Percentiles rank a stretch among this genome's conserved stretches.
Evolutionary conservation across 2,888 invertebrate species (phyloP).

Genomic region (Diplolepis rosae): DNA sequence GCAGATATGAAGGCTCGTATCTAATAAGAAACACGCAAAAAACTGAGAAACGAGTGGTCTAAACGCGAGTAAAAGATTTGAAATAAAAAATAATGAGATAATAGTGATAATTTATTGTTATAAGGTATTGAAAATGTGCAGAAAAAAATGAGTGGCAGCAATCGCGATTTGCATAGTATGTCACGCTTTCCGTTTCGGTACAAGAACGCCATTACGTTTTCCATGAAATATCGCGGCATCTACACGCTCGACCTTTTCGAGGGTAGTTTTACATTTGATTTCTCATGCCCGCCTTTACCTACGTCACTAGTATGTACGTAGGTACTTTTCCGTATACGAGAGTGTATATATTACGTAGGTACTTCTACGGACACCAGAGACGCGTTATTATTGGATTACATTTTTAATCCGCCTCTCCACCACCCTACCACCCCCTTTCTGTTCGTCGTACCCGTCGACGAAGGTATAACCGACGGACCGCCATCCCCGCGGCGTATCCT

Average conservation of each 20-base stretch:
- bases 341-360: conserved; percentile 56
- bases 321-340: conserved; percentile 46
- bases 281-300: conserved; percentile 48
- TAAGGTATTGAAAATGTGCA: conserved; percentile 24
- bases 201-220: conserved; percentile 48
- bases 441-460: conserved; percentile 49
- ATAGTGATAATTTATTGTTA: conserved; percentile 7
- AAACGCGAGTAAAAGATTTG: too few species aligned
- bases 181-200: conserved; percentile 47
- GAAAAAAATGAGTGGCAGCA: conserved; percentile 48
- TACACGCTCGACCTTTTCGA: conserved; percentile 47
- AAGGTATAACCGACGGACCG: conserved; percentile 50
- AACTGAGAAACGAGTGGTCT: too few species aligned
- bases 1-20: too few species aligned
- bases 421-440: conserved; percentile 52
- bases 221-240: conserved; percentile 44
- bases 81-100: background rate
- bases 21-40: too few species aligned
- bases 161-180: conserved; percentile 51
- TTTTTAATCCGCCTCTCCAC: conserved; percentile 72
- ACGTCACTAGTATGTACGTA: conserved; percentile 44
- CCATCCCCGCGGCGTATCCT: conserved; percentile 66
- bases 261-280: conserved; percentile 53
- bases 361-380: conserved; percentile 70
- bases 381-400: conserved; percentile 74